Percentiles rank a stretch among this genome's conserved stretches.
Evolutionary conservation across 2,113 vertebrate genomes (phyloP).

Genomic region (Motacilla alba): DNA sequence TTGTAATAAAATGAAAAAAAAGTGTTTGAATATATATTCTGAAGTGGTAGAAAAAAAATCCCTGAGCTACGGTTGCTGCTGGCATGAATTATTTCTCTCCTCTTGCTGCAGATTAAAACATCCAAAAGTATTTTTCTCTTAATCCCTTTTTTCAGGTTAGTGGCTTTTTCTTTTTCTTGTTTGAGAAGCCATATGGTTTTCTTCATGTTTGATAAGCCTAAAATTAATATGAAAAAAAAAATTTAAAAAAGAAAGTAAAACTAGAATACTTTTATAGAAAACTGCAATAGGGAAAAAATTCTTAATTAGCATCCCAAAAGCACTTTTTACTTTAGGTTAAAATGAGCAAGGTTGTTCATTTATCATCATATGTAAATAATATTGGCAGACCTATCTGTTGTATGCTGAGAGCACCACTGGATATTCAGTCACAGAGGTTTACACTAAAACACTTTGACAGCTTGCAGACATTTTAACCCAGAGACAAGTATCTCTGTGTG

Average conservation of each 20-base stretch:
- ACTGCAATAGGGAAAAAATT: neutral
- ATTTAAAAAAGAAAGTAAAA: neutral
- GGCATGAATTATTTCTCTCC: neutral
- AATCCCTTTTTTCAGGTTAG: neutral
- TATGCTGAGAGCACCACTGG: neutral
- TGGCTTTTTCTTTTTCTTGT: neutral
- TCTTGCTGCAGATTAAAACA: slow-evolving; percentile 10
- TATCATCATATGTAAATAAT: neutral
- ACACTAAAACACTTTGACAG: slow-evolving; percentile 34
- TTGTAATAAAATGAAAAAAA: neutral
- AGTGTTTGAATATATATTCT: neutral
- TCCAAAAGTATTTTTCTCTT: neutral
- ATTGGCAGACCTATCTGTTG: neutral
- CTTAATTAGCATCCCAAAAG: neutral
- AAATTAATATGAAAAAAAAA: neutral
- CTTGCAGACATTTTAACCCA: slow-evolving; percentile 37
- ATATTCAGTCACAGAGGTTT: neutral
- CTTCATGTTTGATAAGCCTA: neutral
- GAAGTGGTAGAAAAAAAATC: neutral
- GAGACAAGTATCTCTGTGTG: slow-evolving; percentile 2
- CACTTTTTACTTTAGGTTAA: neutral
- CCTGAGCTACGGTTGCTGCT: neutral
- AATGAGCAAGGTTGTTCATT: neutral
- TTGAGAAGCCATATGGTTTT: neutral
- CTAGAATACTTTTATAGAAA: neutral